Base-by-base conservation (phyloP, 2,113 vertebrate genomes). In the Nestor notabilis region DNA sequence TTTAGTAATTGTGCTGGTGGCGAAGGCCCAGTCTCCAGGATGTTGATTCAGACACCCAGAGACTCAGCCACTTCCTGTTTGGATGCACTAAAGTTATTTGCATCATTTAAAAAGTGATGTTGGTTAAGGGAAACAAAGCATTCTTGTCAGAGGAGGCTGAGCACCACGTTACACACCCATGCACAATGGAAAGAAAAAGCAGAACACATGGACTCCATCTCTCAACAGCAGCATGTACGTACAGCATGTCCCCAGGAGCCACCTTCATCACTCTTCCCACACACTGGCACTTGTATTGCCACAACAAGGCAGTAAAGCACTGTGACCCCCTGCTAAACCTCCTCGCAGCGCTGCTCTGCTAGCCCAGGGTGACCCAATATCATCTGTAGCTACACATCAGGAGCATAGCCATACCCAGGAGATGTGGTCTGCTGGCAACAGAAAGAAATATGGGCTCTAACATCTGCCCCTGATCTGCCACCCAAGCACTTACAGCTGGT, bases 1-100 rank as follows among this genome's bases (percentile, higher is more conserved):
- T 69, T 97, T 93, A 95, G 95, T n/a, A 68, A 60, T 47, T 39
- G 44, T 47, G 64, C 60, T 91, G 83, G 83, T 95, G 89, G 88
- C 39, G 43, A 56, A 74, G 90, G 65, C 92, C 11, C 90, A 53
- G 86, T 56, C 94, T 88, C 86, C 96, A 97, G 97, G 92, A 97
- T 95, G 97, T 91, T 97, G 96, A 93, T 97, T 95, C 96, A 97
- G 97, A 96, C 95, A 95, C 92, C 56, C 95, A 96, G 90, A 78
- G 92, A 94, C 88, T 79, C 89, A 95, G 39, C 90, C 97, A 91
- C 97, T 97, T 97, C 97, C 97, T 97, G 96, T 96, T 96, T 96
- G 97, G 96, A 97, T 93, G 94, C 86, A 39, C 96, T 95, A 52
- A 91, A 93, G 95, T 91, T 84, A 82, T 95, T 93, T 96, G 89